Conservation (phyloP, 2,797 vertebrate species). For the Hemibagrus guttatus region DNA sequence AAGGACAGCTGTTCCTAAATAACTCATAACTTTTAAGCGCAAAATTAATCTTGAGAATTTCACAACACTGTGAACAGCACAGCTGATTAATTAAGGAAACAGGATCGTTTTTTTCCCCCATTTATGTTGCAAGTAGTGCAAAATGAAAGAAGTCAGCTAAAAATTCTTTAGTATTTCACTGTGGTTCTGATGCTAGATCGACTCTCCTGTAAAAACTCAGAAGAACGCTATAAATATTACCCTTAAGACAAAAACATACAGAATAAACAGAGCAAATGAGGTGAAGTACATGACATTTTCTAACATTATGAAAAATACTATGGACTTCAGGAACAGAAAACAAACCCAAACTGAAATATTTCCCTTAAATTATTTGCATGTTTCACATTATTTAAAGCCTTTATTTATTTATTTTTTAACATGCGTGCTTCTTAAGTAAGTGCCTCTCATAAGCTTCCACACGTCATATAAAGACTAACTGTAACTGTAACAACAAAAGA, state of each 20-base stretch:
- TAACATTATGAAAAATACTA: not conserved
- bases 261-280: not conserved
- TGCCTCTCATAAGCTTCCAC: not conserved
- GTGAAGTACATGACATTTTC: not conserved
- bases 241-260: not conserved
- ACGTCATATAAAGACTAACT: not conserved
- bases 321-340: not conserved
- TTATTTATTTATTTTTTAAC: not conserved
- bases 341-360: not conserved
- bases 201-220: not conserved
- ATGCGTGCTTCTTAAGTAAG: not conserved
- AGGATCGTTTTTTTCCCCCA: not conserved
- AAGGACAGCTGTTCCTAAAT: slow-evolving; percentile 23
- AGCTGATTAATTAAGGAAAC: slow-evolving; percentile 31
- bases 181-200: not conserved
- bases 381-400: no score
- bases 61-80: slow-evolving; percentile 25
- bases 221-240: not conserved
- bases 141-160: slow-evolving; percentile 38
- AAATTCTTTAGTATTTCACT: not conserved
- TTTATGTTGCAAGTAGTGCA: slow-evolving; percentile 48
- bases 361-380: not conserved
- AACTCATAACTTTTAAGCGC: slow-evolving; percentile 6
- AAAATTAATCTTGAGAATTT: slow-evolving; percentile 30
- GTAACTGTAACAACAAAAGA: not conserved